Evolutionary conservation across 2,797 vertebrate genomes (phyloP).

Genomic region (Kryptolebias ocellatus): DNA sequence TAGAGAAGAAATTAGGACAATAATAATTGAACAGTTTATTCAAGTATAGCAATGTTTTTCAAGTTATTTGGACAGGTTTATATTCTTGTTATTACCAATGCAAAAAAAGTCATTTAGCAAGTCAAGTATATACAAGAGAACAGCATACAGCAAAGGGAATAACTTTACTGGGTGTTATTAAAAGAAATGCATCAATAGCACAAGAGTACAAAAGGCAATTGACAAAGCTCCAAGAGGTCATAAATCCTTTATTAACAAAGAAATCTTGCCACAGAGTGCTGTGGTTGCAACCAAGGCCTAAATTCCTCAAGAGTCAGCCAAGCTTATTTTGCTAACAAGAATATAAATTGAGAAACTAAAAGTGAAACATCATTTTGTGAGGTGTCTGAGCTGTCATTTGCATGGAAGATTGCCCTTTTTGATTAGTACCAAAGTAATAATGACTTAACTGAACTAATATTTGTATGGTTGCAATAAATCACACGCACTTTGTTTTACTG

Average conservation of each 20-base stretch:
- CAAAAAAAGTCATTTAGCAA: conserved; percentile 58
- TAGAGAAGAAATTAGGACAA: not conserved
- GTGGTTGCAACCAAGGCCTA: conserved; percentile 62
- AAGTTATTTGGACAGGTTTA: conserved; percentile 53
- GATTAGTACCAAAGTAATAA: conserved; percentile 71
- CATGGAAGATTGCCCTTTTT: conserved; percentile 59
- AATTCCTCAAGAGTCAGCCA: conserved; percentile 73
- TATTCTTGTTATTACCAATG: conserved; percentile 35
- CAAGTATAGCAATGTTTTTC: conserved; percentile 10
- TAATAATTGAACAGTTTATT: not conserved
- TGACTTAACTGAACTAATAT: conserved; percentile 81
- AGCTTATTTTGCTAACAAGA: conserved; percentile 68
- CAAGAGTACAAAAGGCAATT: conserved; percentile 73
- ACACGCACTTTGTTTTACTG: conserved; percentile 72
- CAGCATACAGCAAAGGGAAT: conserved; percentile 52
- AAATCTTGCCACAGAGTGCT: conserved; percentile 53
- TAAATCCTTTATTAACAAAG: conserved; percentile 81
- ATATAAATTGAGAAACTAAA: conserved; percentile 58
- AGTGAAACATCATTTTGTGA: conserved; percentile 72
- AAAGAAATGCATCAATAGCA: conserved; percentile 68
- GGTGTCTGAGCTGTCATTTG: conserved; percentile 69
- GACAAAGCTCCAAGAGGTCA: conserved; percentile 71
- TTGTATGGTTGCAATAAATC: conserved; percentile 77
- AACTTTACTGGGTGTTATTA: conserved; percentile 64
- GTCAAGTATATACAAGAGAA: conserved; percentile 41